Evolutionary conservation across 64 coral and sea anemone species (phyloP).

Genomic region (Anthopleura sola): DNA sequence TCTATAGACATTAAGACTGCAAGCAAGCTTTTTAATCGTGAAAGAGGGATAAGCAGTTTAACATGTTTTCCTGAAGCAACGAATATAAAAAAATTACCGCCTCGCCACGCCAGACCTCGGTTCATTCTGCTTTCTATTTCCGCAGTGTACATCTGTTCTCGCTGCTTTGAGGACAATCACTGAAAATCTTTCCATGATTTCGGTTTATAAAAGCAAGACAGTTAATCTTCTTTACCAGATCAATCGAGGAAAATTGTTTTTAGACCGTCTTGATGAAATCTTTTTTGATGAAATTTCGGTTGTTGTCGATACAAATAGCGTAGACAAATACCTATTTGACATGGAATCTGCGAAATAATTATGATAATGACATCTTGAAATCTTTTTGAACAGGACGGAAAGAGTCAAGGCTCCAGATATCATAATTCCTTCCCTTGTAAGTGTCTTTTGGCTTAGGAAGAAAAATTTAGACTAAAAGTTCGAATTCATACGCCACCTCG

Average conservation of each 20-base stretch:
- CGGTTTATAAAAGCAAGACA: background rate
- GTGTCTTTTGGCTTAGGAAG: background rate
- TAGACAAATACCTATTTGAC: constrained; percentile 8
- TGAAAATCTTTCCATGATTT: constrained; percentile 1
- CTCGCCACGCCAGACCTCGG: background rate
- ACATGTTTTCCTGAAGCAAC: background rate
- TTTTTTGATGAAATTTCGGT: constrained; percentile 20
- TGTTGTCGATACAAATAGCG: background rate
- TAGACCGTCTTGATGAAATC: background rate
- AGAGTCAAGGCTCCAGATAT: constrained; percentile 14
- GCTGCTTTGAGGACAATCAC: background rate
- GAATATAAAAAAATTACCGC: background rate
- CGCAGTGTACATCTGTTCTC: background rate
- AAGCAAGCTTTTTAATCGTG: background rate
- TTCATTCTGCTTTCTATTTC: background rate
- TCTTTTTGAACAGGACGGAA: constrained; percentile 2
- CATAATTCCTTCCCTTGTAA: background rate
- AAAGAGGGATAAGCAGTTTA: background rate
- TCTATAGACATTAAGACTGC: background rate
- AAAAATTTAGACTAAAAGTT: background rate
- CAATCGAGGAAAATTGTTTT: constrained; percentile 5
- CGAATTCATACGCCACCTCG: background rate
- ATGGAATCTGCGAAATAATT: background rate
- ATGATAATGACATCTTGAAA: background rate
- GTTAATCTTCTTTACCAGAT: background rate